Conservation (phyloP, 2,888 invertebrate genomes). For the Tetragnatha montana region DNA sequence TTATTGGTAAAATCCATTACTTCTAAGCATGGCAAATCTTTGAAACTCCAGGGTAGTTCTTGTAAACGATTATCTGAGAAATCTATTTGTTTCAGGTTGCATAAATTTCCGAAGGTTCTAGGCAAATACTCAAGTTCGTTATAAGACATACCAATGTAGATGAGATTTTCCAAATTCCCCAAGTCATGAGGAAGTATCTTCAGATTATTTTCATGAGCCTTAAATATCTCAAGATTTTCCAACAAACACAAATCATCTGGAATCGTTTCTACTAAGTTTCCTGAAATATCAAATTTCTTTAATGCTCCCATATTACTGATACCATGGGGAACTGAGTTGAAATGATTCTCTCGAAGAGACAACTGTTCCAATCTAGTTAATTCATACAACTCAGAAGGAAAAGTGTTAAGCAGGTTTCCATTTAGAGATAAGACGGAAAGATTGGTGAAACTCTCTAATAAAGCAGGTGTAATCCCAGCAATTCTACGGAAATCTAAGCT, state of each 20-base stretch:
- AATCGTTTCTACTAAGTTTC: constrained; percentile 46
- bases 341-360: constrained; percentile 54
- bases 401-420: constrained; percentile 82
- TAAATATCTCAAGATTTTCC: constrained; percentile 24
- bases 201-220: constrained; percentile 58
- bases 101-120: constrained; percentile 81
- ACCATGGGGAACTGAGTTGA: constrained; percentile 36
- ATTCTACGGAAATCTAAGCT: constrained; percentile 53
- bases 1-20: constrained; percentile 55
- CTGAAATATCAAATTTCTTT: constrained; percentile 49
- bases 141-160: constrained; percentile 83
- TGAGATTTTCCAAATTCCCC: constrained; percentile 72
- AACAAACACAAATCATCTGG: constrained; percentile 23
- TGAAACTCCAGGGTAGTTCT: constrained; percentile 73
- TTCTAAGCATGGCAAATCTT: constrained; percentile 41
- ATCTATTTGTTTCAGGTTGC: constrained; percentile 81
- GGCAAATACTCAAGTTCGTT: constrained; percentile 83
- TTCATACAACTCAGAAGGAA: constrained; percentile 83
- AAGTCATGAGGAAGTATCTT: constrained; percentile 30
- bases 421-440: constrained; percentile 77
- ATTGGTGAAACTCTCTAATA: constrained; percentile 27
- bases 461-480: constrained; percentile 15
- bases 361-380: constrained; percentile 79
- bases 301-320: constrained; percentile 39
- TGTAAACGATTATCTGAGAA: constrained; percentile 77